These are phyloP conservation scores for Dryobota labecula DNA, from an alignment of 2,888 invertebrate genomes.

Conservation along the genomic window DNA sequence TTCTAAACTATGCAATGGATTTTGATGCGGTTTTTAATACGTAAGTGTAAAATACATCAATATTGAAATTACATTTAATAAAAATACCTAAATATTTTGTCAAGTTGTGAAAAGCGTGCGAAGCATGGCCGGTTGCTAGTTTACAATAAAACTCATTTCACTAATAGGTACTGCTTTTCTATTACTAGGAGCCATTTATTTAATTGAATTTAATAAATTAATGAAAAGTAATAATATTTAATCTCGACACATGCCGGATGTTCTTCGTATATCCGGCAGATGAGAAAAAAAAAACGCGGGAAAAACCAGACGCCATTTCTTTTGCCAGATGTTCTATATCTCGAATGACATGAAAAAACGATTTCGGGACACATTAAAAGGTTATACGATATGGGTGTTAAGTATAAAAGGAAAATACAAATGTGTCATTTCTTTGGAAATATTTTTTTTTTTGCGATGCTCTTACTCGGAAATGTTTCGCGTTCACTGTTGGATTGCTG, in stretches of 20 bases:
- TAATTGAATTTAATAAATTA: neutral
- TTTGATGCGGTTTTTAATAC: too few relatives aligned
- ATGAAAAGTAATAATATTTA: neutral
- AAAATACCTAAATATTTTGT: too few relatives aligned
- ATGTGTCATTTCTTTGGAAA: slow-evolving; percentile 23
- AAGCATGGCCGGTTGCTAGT: too few relatives aligned
- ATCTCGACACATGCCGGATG: neutral
- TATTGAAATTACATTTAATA: too few relatives aligned
- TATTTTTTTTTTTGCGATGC: slow-evolving; percentile 4
- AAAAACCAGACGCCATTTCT: slow-evolving; percentile 36
- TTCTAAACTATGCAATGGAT: too few relatives aligned
- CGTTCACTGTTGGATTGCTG: slow-evolving; percentile 8
- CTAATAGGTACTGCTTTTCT: too few relatives aligned
- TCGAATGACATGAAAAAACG: slow-evolving; percentile 29
- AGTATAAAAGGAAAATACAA: slow-evolving; percentile 27
- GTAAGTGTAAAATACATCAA: too few relatives aligned
- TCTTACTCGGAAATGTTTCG: neutral
- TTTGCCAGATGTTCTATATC: slow-evolving; percentile 32
- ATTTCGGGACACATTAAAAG: slow-evolving; percentile 38
- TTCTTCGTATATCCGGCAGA: neutral
- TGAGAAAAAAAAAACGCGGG: slow-evolving; percentile 22
- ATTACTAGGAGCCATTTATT: too few relatives aligned
- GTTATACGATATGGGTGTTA: slow-evolving; percentile 39
- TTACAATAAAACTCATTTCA: too few relatives aligned
- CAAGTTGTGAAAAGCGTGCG: too few relatives aligned